These are phyloP conservation scores for Paedocypris micromegethes DNA, from an alignment of 2,797 vertebrate species.

Conservation along the genomic window DNA sequence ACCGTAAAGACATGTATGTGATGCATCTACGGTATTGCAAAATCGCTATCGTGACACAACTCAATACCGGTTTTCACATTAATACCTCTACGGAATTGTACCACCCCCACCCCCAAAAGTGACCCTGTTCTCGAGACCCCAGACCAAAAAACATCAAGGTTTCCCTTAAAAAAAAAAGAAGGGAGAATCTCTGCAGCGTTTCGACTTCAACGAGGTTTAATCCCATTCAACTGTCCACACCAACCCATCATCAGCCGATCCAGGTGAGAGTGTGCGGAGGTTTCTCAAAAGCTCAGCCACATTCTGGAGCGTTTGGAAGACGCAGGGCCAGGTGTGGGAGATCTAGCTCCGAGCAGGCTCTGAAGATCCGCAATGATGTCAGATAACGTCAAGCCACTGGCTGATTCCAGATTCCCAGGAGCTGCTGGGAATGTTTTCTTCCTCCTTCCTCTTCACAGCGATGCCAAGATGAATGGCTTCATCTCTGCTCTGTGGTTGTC, in stretches of 20 bases:
- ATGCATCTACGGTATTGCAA: too few relatives aligned
- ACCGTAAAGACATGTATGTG: too few relatives aligned
- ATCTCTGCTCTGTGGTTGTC: not conserved
- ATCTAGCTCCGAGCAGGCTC: conserved; percentile 28
- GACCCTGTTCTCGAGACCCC: too few relatives aligned
- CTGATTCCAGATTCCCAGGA: conserved; percentile 20
- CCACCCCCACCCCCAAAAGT: too few relatives aligned
- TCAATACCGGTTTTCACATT: too few relatives aligned
- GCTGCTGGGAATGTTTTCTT: conserved; percentile 19
- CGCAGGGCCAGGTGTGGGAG: conserved; percentile 21
- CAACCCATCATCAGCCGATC: not conserved
- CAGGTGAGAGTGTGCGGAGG: conserved; percentile 1
- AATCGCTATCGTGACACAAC: too few relatives aligned
- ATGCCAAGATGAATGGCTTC: conserved; percentile 1
- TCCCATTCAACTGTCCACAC: conserved; percentile 2
- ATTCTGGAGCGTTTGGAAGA: conserved; percentile 10
- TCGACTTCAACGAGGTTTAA: too few relatives aligned
- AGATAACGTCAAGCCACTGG: conserved; percentile 33
- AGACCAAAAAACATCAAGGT: too few relatives aligned
- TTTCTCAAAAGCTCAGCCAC: not conserved
- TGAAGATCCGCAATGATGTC: conserved; percentile 24
- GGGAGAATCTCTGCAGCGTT: too few relatives aligned
- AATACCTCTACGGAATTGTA: too few relatives aligned
- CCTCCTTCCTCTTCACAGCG: conserved; percentile 9
- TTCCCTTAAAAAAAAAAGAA: too few relatives aligned